phyloP scores from a whole-genome alignment of 2,888 invertebrate genomes.

The Geophilus truncorum region DNA sequence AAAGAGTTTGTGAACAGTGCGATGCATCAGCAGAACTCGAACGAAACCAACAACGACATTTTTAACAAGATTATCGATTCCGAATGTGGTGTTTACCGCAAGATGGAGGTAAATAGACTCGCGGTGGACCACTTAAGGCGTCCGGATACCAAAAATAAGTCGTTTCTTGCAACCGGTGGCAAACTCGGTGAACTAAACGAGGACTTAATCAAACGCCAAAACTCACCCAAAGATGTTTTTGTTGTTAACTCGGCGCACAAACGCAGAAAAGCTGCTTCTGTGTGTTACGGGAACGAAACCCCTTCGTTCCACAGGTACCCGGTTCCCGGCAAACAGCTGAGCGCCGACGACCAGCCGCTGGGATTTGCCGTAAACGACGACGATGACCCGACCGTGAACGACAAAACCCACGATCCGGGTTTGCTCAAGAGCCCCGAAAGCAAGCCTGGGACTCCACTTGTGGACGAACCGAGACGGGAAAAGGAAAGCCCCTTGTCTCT shows the following conservation, averaged over 20 bases:
- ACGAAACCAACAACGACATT: background rate
- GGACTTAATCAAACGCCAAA: conserved; percentile 4
- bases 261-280: background rate
- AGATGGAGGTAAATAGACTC: background rate
- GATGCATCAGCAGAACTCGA: background rate
- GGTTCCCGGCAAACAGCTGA: background rate
- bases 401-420: background rate
- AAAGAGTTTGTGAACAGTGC: background rate
- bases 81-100: background rate
- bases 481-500: conserved; percentile 66
- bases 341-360: background rate
- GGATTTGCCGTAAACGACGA: background rate
- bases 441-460: conserved; percentile 32
- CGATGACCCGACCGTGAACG: background rate
- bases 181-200: background rate
- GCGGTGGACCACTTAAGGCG: background rate
- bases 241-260: background rate
- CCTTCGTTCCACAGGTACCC: background rate
- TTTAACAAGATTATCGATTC: background rate
- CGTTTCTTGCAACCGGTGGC: background rate
- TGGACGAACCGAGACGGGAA: conserved; percentile 35
- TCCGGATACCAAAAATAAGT: background rate
- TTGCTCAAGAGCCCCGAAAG: conserved; percentile 32
- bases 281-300: background rate
- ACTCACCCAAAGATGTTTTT: conserved; percentile 11